Percentiles rank a stretch among this genome's conserved stretches.
Conservation (phyloP, 2,888 invertebrate genomes). For the Tenthredo distinguenda region DNA sequence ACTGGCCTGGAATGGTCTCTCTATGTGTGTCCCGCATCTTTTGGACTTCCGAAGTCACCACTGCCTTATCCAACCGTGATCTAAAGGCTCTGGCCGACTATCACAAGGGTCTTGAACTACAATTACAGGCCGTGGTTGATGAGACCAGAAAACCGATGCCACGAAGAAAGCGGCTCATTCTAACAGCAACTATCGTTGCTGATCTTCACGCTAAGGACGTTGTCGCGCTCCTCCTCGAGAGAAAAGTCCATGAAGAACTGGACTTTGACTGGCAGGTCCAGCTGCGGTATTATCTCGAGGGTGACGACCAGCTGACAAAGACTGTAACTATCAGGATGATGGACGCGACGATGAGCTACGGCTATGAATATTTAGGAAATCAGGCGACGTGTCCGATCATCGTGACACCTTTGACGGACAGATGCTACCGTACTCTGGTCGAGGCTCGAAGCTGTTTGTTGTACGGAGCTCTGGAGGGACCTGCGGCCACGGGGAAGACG, state of each 20-base stretch:
- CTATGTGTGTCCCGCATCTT: constrained; percentile 82
- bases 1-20: constrained; percentile 84
- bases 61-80: constrained; percentile 63
- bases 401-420: constrained; percentile 78
- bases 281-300: constrained; percentile 81
- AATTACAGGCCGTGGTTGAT: constrained; percentile 78
- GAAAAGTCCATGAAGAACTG: constrained; percentile 74
- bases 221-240: constrained; percentile 75
- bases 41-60: constrained; percentile 81
- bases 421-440: constrained; percentile 82
- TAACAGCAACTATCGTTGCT: constrained; percentile 80
- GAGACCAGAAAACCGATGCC: constrained; percentile 82
- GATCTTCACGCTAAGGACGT: constrained; percentile 81
- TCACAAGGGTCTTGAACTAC: constrained; percentile 75
- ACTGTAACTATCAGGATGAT: constrained; percentile 78
- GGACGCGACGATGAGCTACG: constrained; percentile 80
- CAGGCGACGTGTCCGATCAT: constrained; percentile 75
- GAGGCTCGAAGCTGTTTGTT: constrained; percentile 82
- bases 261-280: constrained; percentile 84
- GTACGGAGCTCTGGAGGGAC: constrained; percentile 80
- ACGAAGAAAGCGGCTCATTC: constrained; percentile 79
- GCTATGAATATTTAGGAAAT: constrained; percentile 83
- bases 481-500: constrained; percentile 79
- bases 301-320: constrained; percentile 69
- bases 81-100: neutral